Percentiles rank a stretch among this genome's conserved stretches.
phyloP scores from a whole-genome alignment of 2,888 invertebrate species.

The Agonopterix arenella region DNA sequence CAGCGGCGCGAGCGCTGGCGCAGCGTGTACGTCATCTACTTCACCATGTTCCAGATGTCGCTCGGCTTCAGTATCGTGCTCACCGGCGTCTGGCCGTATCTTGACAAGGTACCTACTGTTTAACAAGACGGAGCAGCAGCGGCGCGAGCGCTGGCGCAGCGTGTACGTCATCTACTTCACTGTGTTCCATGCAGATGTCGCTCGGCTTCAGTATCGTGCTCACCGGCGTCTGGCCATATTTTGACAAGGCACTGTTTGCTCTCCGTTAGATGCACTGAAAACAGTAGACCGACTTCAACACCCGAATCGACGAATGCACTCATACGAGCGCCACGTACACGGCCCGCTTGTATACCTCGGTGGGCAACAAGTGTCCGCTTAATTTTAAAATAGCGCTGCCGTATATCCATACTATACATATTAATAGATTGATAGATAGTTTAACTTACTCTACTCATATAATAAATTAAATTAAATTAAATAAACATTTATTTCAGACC shows the following conservation, averaged over 20 bases:
- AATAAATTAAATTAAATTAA: too few relatives aligned
- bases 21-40: conserved; percentile 89
- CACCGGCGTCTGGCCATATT: conserved; percentile 92
- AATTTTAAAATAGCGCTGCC: too few relatives aligned
- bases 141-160: conserved; percentile 85
- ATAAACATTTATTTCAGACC: too few relatives aligned
- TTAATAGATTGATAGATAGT: too few relatives aligned
- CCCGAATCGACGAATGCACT: too few relatives aligned
- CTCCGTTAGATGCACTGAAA: too few relatives aligned
- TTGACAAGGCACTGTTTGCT: conserved; percentile 84
- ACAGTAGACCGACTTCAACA: too few relatives aligned
- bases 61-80: conserved; percentile 91
- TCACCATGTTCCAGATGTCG: conserved; percentile 93
- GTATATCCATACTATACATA: too few relatives aligned
- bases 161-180: conserved; percentile 91
- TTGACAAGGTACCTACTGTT: conserved; percentile 81
- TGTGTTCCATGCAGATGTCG: conserved; percentile 93
- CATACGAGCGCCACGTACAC: too few relatives aligned
- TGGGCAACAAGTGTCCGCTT: too few relatives aligned
- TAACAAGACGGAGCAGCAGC: conserved; percentile 48
- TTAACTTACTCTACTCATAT: too few relatives aligned
- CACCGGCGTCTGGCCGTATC: conserved; percentile 92
- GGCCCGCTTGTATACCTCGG: too few relatives aligned
- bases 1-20: conserved; percentile 85
- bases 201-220: conserved; percentile 91